Evolutionary conservation across 2,888 invertebrate genomes (phyloP).

Genomic region (Stenolophus ochropezus): DNA sequence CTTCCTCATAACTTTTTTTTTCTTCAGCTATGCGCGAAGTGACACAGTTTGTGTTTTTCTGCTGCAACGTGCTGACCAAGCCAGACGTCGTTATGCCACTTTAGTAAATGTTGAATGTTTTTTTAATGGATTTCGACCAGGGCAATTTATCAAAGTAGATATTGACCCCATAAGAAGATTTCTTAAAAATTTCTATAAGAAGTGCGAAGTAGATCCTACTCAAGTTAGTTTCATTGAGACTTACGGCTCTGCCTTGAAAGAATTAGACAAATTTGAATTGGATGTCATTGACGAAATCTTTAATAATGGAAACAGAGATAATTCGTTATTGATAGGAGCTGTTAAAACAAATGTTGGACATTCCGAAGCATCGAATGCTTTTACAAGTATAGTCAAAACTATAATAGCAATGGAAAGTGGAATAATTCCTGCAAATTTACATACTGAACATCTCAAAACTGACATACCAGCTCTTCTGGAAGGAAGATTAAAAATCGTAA

Average conservation of each 20-base stretch:
- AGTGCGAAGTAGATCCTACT: slow-evolving; percentile 71
- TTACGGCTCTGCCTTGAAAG: slow-evolving; percentile 70
- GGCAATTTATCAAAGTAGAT: slow-evolving; percentile 68
- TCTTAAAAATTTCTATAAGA: slow-evolving; percentile 76
- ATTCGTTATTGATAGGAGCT: slow-evolving; percentile 92
- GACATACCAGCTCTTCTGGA: slow-evolving; percentile 91
- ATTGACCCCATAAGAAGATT: slow-evolving; percentile 72
- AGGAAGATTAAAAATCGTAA: slow-evolving; percentile 79
- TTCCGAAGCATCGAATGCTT: slow-evolving; percentile 81
- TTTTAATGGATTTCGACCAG: slow-evolving; percentile 76
- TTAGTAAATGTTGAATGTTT: slow-evolving; percentile 76
- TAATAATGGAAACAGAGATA: slow-evolving; percentile 89
- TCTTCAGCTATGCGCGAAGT: slow-evolving; percentile 85
- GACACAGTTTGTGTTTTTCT: slow-evolving; percentile 85
- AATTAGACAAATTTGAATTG: slow-evolving; percentile 83
- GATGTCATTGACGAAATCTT: slow-evolving; percentile 91
- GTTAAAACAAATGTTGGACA: slow-evolving; percentile 99
- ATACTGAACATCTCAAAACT: slow-evolving; percentile 90
- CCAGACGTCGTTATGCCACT: slow-evolving; percentile 75
- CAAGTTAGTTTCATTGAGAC: slow-evolving; percentile 71
- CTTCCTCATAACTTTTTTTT: not conserved
- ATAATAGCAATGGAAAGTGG: slow-evolving; percentile 91
- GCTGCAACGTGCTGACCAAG: slow-evolving; percentile 80
- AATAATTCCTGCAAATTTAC: slow-evolving; percentile 91
- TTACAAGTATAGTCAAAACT: not conserved